Conservation (phyloP, 2,888 invertebrate species). For the Drosophila anomelani region DNA sequence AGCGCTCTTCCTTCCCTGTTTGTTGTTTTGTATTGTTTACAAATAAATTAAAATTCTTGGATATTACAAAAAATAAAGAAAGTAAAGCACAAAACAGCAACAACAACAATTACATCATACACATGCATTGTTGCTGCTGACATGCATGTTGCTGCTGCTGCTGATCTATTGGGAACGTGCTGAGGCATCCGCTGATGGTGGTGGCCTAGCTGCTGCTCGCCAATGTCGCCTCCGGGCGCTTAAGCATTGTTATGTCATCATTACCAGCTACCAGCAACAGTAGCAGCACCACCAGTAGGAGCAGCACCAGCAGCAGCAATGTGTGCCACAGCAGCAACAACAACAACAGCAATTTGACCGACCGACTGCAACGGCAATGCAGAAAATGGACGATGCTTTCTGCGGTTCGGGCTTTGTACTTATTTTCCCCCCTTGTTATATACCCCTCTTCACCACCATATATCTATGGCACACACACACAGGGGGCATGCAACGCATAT, state of each 20-base stretch:
- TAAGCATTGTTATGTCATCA: conserved; percentile 79
- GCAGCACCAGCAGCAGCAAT: conserved; percentile 40
- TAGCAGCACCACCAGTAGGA: conserved; percentile 31
- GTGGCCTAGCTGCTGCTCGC: conserved; percentile 45
- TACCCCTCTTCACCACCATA: neutral
- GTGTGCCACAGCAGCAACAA: conserved; percentile 26
- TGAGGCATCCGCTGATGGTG: conserved; percentile 66
- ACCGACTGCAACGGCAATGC: conserved; percentile 46
- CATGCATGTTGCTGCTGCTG: conserved; percentile 35
- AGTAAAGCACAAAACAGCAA: conserved; percentile 43
- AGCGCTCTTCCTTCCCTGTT: conserved; percentile 4
- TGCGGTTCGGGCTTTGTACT: conserved; percentile 47
- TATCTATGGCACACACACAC: conserved; percentile 38
- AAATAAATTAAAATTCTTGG: conserved; percentile 78
- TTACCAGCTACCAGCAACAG: conserved; percentile 61
- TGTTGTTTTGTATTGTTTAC: conserved; percentile 66
- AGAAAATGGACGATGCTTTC: conserved; percentile 39
- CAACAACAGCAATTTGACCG: conserved; percentile 36
- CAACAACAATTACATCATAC: conserved; percentile 49
- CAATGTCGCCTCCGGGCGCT: conserved; percentile 72
- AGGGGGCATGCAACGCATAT: conserved; percentile 27
- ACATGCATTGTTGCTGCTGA: conserved; percentile 39
- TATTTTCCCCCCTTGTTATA: conserved; percentile 8
- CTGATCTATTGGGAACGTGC: conserved; percentile 78
- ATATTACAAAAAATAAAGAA: conserved; percentile 59